These are phyloP conservation scores for Amblyjoppa fuscipennis DNA, from an alignment of 2,888 invertebrate species.

Conservation along the genomic window DNA sequence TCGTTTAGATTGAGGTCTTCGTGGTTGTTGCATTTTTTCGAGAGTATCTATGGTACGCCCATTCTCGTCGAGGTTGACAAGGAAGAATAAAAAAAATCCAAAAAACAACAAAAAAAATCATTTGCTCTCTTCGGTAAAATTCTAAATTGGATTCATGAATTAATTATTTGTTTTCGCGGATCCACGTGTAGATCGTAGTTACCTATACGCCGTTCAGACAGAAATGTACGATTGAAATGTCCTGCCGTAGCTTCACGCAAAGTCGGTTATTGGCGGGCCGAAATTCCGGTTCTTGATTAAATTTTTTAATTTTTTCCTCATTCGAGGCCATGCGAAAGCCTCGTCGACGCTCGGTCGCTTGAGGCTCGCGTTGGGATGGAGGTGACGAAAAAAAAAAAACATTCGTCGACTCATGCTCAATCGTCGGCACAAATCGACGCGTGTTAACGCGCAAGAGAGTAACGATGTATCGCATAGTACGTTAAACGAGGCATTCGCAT, in stretches of 20 bases:
- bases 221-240: conserved; percentile 29
- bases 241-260: conserved; percentile 7
- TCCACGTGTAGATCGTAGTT: conserved; percentile 3
- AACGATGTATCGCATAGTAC: neutral
- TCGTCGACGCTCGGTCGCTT: neutral
- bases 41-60: conserved; percentile 44
- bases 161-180: neutral
- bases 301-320: conserved; percentile 1
- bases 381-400: neutral
- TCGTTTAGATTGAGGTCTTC: conserved; percentile 31
- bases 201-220: conserved; percentile 14
- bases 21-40: conserved; percentile 52
- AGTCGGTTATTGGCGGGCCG: conserved; percentile 49
- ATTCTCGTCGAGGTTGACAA: too few species aligned
- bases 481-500: conserved; percentile 2
- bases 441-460: neutral
- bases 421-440: neutral
- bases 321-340: conserved; percentile 7
- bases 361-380: neutral
- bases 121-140: conserved; percentile 14
- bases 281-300: neutral
- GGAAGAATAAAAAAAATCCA: conserved; percentile 6
- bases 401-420: neutral
- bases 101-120: neutral
- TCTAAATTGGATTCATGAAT: neutral